phyloP scores from a whole-genome alignment of 2,888 invertebrate genomes.

The Mythimna vitellina region DNA sequence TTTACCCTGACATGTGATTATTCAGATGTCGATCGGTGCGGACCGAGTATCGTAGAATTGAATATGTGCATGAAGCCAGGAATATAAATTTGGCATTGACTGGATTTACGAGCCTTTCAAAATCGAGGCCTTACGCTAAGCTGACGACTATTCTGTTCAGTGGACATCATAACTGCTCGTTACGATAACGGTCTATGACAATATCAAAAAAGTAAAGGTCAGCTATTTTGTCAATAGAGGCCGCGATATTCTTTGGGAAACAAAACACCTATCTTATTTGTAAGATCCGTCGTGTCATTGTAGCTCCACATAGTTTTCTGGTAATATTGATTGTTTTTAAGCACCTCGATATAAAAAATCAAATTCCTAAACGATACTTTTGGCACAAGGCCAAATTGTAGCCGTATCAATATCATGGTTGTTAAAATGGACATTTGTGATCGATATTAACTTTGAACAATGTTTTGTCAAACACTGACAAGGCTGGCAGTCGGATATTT shows the following conservation, averaged over 20 bases:
- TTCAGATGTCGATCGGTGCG: constrained; percentile 67
- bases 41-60: constrained; percentile 61
- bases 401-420: background rate
- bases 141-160: constrained; percentile 45
- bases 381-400: background rate
- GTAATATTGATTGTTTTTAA: background rate
- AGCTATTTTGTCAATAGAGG: constrained; percentile 16
- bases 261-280: constrained; percentile 1
- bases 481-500: constrained; percentile 16
- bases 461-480: constrained; percentile 12
- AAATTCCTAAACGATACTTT: constrained; percentile 2
- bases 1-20: constrained; percentile 68
- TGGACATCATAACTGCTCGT: constrained; percentile 32
- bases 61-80: constrained; percentile 66
- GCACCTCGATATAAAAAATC: background rate
- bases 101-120: constrained; percentile 65
- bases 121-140: constrained; percentile 52
- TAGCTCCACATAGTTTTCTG: background rate
- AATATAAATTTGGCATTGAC: constrained; percentile 67
- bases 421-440: constrained; percentile 5
- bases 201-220: constrained; percentile 25
- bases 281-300: background rate
- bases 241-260: background rate
- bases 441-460: constrained; percentile 11
- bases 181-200: constrained; percentile 23